These are phyloP conservation scores for Ptychobarbus kaznakovi DNA, from an alignment of 2,797 vertebrate species.

Conservation along the genomic window DNA sequence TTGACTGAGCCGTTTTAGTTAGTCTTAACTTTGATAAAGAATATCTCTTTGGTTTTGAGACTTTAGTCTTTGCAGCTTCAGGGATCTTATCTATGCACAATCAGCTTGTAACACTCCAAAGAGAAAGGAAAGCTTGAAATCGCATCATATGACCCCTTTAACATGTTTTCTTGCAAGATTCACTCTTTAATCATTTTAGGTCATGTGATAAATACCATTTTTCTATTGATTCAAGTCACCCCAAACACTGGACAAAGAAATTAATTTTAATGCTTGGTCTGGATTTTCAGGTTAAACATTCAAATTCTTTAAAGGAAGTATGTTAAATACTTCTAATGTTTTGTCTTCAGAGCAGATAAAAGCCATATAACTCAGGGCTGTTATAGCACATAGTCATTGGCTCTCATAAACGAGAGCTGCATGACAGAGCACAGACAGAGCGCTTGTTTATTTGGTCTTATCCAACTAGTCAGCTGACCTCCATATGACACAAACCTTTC, in stretches of 20 bases:
- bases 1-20: too few species aligned
- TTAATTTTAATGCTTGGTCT: neutral
- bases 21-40: too few species aligned
- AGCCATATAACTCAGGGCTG: neutral
- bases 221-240: neutral
- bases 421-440: neutral
- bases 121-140: too few species aligned
- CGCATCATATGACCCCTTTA: too few species aligned
- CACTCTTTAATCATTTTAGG: neutral
- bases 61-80: too few species aligned
- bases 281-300: neutral
- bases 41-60: too few species aligned
- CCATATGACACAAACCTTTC: constrained; percentile 23
- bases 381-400: neutral
- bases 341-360: neutral
- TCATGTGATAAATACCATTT: neutral
- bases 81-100: too few species aligned
- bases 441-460: constrained; percentile 12
- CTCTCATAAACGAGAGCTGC: neutral
- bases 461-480: constrained; percentile 37
- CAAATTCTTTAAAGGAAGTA: neutral
- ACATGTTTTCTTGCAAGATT: constrained; percentile 4
- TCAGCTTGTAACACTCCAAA: too few species aligned
- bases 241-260: neutral
- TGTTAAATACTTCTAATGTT: neutral